These are phyloP conservation scores for Blennius ocellaris DNA, from an alignment of 2,113 vertebrate species.

Conservation along the genomic window DNA sequence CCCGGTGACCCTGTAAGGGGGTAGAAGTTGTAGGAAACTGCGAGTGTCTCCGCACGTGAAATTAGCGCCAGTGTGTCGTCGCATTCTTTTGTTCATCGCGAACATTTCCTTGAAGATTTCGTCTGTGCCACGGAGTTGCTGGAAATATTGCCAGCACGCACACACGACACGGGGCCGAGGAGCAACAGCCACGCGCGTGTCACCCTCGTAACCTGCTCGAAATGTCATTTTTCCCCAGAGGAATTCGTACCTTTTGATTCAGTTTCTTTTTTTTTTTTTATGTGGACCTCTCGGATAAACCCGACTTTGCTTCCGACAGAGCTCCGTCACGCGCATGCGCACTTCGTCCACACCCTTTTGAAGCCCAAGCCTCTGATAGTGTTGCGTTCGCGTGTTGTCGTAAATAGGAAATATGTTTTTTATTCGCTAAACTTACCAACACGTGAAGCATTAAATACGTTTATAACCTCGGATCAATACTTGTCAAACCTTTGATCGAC, in stretches of 20 bases:
- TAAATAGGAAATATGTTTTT: too few species aligned
- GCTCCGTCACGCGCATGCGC: slow-evolving; percentile 74
- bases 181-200: neutral
- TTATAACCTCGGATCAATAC: too few species aligned
- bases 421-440: neutral
- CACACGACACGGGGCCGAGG: slow-evolving; percentile 15
- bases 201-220: accelerated
- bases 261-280: slow-evolving; percentile 54
- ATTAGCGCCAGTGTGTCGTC: neutral
- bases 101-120: slow-evolving; percentile 74
- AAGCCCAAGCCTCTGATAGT: slow-evolving; percentile 32
- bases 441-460: neutral
- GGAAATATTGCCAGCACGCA: neutral
- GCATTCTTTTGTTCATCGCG: slow-evolving; percentile 74
- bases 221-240: neutral
- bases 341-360: slow-evolving; percentile 48
- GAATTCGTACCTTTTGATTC: slow-evolving; percentile 57
- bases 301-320: slow-evolving; percentile 62
- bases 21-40: too few species aligned
- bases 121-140: slow-evolving; percentile 32
- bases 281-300: slow-evolving; percentile 49
- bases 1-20: too few species aligned
- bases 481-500: too few species aligned
- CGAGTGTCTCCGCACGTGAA: too few species aligned
- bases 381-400: slow-evolving; percentile 43